Percentiles rank a stretch among this genome's conserved stretches.
Evolutionary conservation across 1,140 invertebrate species (phyloP).

Genomic region (Amphibalanus amphitrite): DNA sequence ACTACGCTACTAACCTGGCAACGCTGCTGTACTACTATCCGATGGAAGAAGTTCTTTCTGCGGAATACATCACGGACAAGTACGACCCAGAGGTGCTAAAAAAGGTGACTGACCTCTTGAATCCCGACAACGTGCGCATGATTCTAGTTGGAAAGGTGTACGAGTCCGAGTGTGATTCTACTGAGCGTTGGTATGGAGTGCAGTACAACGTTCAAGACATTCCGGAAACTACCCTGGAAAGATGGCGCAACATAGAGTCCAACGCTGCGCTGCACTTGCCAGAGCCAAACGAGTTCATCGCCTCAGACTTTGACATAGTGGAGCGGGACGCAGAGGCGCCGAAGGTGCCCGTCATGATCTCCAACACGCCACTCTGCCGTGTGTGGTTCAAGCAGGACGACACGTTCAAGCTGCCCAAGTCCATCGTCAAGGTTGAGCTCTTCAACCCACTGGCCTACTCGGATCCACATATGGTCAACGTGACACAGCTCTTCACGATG

Average conservation of each 20-base stretch:
- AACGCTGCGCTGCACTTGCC: constrained; percentile 55
- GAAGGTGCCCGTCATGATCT: constrained; percentile 44
- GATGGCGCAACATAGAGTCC: constrained; percentile 46
- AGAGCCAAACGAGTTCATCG: constrained; percentile 77
- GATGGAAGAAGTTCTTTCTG: constrained; percentile 65
- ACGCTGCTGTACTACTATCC: constrained; percentile 53
- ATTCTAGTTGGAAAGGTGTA: constrained; percentile 45
- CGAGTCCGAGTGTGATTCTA: constrained; percentile 9
- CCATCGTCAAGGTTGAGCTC: constrained; percentile 59
- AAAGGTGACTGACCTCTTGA: constrained; percentile 48
- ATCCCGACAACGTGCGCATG: constrained; percentile 30
- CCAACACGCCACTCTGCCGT: constrained; percentile 56
- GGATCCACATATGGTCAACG: constrained; percentile 65
- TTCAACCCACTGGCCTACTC: constrained; percentile 60
- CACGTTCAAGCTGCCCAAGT: constrained; percentile 77
- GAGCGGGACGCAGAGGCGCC: constrained; percentile 29
- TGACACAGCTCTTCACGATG: constrained; percentile 65
- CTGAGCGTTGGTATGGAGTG: constrained; percentile 80
- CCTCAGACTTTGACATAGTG: constrained; percentile 62
- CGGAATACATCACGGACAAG: constrained; percentile 52
- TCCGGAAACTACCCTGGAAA: constrained; percentile 36
- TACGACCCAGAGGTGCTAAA: constrained; percentile 71
- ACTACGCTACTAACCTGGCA: constrained; percentile 46
- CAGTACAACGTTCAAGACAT: constrained; percentile 61
- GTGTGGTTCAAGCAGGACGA: constrained; percentile 92